phyloP scores from a whole-genome alignment of 2,113 vertebrate species.

The Apeltes quadracus region DNA sequence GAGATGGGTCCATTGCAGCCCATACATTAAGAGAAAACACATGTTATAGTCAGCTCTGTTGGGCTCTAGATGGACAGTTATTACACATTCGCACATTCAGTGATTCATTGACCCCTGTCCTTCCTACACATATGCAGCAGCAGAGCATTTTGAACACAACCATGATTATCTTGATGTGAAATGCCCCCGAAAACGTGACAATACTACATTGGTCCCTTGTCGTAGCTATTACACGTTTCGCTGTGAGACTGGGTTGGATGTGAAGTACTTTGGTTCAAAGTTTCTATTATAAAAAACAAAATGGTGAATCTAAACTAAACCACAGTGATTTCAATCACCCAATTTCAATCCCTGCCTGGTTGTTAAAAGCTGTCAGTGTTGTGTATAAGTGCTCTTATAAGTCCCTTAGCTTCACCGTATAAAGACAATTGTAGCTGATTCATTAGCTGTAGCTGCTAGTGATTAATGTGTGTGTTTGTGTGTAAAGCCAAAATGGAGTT shows the following conservation, averaged over 20 bases:
- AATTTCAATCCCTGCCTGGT: neutral
- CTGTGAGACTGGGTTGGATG: too few species aligned
- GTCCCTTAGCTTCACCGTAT: constrained; percentile 15
- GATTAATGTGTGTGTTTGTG: constrained; percentile 26
- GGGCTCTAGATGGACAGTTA: neutral
- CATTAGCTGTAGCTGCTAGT: constrained; percentile 34
- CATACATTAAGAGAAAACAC: neutral
- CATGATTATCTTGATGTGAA: too few species aligned
- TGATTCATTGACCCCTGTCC: neutral
- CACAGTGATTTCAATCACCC: neutral
- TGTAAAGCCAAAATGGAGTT: constrained; percentile 33
- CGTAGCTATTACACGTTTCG: too few species aligned
- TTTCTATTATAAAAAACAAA: neutral
- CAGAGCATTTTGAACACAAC: neutral
- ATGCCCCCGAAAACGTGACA: too few species aligned
- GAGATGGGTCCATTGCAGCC: neutral
- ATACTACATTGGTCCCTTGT: too few species aligned
- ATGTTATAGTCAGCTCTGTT: neutral
- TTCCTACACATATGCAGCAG: neutral
- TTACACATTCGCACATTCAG: neutral
- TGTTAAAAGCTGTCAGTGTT: neutral
- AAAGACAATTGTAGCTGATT: constrained; percentile 12
- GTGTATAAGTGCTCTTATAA: constrained; percentile 23
- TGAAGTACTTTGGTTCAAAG: neutral
- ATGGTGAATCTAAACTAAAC: neutral